Evolutionary conservation across 2,113 vertebrate genomes (phyloP).

Genomic region (Python bivittatus): DNA sequence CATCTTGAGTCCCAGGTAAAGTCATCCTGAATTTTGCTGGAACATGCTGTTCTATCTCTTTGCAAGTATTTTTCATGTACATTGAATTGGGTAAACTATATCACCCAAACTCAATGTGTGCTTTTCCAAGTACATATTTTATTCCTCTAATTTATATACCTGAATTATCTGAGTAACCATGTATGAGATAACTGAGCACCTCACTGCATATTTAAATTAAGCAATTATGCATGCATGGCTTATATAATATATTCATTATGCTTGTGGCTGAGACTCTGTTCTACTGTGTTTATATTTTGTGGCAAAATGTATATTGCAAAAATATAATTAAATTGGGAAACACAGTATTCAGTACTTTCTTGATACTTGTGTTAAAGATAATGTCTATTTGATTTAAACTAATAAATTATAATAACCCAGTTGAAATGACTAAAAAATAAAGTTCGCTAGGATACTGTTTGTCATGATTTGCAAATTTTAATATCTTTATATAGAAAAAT

Average conservation of each 20-base stretch:
- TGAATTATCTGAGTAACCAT: conserved; percentile 5
- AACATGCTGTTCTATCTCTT: conserved; percentile 23
- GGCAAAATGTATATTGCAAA: neutral
- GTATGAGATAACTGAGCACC: neutral
- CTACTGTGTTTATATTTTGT: neutral
- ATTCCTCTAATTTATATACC: neutral
- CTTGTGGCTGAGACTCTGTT: conserved; percentile 22
- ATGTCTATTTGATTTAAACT: neutral
- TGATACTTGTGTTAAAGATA: neutral
- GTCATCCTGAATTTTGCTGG: conserved; percentile 13
- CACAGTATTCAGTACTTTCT: neutral
- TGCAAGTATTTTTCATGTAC: conserved; percentile 28
- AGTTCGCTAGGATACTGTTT: neutral
- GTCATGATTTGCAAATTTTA: neutral
- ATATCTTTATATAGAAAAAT: neutral
- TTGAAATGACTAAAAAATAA: neutral
- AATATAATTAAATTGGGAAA: conserved; percentile 8
- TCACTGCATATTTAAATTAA: neutral
- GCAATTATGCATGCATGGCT: conserved; percentile 19
- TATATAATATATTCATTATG: conserved; percentile 10
- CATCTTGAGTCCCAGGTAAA: conserved; percentile 16
- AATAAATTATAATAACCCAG: conserved; percentile 14
- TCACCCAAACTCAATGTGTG: conserved; percentile 13
- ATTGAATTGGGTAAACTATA: conserved; percentile 21
- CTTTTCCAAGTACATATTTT: conserved; percentile 15